Evolutionary conservation across 1,140 invertebrate genomes (phyloP), one percentile per base, ranked within the genome.

Genomic region (Lepidotrigona ventralis): DNA sequence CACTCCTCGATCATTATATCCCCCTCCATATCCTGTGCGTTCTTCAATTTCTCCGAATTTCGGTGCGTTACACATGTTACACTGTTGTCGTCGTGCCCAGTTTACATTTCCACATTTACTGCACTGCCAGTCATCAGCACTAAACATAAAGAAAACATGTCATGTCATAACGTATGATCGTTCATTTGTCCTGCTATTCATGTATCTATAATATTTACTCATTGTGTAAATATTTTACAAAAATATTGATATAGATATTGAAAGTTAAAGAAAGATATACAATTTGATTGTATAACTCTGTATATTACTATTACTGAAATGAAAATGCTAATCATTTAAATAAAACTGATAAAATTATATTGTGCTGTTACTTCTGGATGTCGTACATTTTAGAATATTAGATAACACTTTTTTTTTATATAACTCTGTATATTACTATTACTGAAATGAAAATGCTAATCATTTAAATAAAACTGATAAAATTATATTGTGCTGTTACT

Each of bases 71-170:
- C 99, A 99, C 95, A 99, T 98, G 93, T 99, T 99, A 93, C 99
- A 99, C 74, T 98, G 98, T 90, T 97, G 97, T 69, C 99, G 95
- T 81, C 99, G 95, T 21, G 99, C 99, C 99, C 99, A 99, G 93
- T 99, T 99, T 5, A 99, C 99, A 94, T 99, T 99, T 2, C 98
- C 99, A 95, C 99, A 99, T 93, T 99, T 99, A 93, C 97, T 98
- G 93, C 99, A 99, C 92, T 99, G 98, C 99, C 99, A 99, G 93
- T 99, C 99, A 94, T 99, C 99, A 75, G 99, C 99, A 95, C 98
- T 98, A 92, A 99, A 79, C 54, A 39, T 85, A 63, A 71, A 68
- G 56, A 46, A n/a, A 0, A 39, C 2, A 33, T 6, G 39, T 46
- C 39, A 8, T 9, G 39, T 4, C 8, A 51, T 26, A 77, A 0